Evolutionary conservation across 1,140 invertebrate species (phyloP).

Genomic region (Drosophila repletoides): DNA sequence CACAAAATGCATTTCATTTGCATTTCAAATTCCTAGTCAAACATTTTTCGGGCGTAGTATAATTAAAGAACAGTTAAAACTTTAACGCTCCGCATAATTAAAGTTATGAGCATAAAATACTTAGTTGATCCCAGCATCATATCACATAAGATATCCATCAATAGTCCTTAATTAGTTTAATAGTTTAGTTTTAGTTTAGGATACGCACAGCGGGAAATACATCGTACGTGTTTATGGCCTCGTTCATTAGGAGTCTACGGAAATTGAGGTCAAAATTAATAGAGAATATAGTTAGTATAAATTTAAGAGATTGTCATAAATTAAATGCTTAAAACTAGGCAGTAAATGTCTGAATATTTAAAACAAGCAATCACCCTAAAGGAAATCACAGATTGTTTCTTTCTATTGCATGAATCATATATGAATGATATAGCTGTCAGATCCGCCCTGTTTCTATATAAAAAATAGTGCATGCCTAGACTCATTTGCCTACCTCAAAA

Average conservation of each 20-base stretch:
- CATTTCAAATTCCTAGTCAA: slow-evolving; percentile 46
- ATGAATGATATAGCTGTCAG: no score
- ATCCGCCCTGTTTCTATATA: no score
- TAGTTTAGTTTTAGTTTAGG: not conserved
- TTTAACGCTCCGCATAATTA: slow-evolving; percentile 31
- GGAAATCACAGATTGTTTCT: no score
- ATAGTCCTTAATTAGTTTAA: slow-evolving; percentile 17
- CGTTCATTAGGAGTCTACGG: not conserved
- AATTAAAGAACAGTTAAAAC: slow-evolving; percentile 59
- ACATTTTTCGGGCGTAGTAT: slow-evolving; percentile 51
- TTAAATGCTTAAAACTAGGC: no score
- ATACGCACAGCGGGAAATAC: slow-evolving; percentile 3
- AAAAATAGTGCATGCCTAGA: no score
- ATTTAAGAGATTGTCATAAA: no score
- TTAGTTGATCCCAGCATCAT: not conserved
- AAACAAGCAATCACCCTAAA: no score
- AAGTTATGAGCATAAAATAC: slow-evolving; percentile 4
- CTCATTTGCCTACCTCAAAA: no score
- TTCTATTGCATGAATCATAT: no score
- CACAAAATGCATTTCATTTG: slow-evolving; percentile 59
- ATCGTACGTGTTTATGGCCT: not conserved
- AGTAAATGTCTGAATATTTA: no score
- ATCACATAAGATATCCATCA: not conserved
- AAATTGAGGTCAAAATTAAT: not conserved
- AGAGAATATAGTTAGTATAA: no score